phyloP scores from a whole-genome alignment of 2,113 vertebrate species.

The Gavialis gangeticus region DNA sequence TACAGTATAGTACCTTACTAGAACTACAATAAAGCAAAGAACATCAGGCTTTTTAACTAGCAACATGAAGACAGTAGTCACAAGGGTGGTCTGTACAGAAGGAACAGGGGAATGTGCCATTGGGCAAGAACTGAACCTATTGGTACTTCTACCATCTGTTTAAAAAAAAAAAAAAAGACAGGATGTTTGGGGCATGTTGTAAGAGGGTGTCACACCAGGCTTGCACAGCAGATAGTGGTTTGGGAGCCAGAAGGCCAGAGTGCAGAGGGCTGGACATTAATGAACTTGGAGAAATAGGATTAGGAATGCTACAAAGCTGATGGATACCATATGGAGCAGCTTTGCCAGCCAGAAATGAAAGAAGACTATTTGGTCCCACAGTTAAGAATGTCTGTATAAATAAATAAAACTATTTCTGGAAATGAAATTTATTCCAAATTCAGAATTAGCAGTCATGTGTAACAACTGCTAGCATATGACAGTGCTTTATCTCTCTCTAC shows the following conservation, averaged over 20 bases:
- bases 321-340: neutral
- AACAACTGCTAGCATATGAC: constrained; percentile 38
- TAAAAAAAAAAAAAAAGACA: neutral
- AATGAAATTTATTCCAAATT: constrained; percentile 35
- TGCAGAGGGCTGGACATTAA: neutral
- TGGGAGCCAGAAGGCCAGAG: neutral
- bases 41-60: neutral
- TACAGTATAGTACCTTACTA: accelerated
- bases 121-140: neutral
- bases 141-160: neutral
- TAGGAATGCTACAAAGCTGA: neutral
- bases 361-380: constrained; percentile 24
- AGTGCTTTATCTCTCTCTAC: neutral
- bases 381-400: neutral
- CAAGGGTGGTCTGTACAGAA: neutral
- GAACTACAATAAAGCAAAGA: neutral
- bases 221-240: neutral
- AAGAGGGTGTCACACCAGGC: neutral
- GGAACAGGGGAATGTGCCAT: neutral
- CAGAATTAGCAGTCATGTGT: constrained; percentile 17
- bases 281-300: neutral
- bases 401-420: constrained; percentile 25
- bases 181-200: accelerated
- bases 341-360: neutral
- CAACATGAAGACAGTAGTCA: neutral